Percentiles rank a stretch among this genome's conserved stretches.
phyloP scores from a whole-genome alignment of 2,113 vertebrate genomes.

The Indri indri region DNA sequence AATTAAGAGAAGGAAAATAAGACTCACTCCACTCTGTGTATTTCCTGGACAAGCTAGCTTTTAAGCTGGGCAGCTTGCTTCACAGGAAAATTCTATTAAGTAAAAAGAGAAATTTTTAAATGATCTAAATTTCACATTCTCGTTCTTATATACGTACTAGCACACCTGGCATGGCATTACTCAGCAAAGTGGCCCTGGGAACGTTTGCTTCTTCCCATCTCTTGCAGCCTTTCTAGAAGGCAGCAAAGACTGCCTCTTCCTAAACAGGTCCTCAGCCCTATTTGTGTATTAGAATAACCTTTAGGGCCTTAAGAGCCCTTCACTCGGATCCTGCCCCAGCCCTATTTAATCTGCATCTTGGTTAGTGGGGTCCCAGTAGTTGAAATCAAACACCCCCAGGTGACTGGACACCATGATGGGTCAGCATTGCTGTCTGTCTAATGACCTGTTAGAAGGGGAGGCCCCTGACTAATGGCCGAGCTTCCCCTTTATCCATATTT shows the following conservation, averaged over 20 bases:
- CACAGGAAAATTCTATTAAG: neutral
- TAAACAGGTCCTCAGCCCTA: neutral
- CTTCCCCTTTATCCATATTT: neutral
- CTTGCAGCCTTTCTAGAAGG: neutral
- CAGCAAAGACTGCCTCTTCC: neutral
- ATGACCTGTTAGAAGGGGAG: neutral
- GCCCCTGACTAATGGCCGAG: neutral
- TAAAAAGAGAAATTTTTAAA: neutral
- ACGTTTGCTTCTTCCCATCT: neutral
- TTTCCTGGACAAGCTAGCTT: neutral
- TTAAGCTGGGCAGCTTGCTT: neutral
- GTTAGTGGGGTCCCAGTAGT: neutral
- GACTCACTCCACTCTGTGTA: neutral
- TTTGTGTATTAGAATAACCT: neutral
- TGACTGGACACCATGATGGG: accelerated
- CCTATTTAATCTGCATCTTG: neutral
- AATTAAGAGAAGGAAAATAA: constrained; percentile 45
- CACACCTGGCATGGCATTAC: no score
- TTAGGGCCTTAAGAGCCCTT: neutral
- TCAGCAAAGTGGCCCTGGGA: neutral
- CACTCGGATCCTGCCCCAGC: neutral
- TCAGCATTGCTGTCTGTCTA: neutral
- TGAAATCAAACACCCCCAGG: neutral
- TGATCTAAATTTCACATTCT: neutral
- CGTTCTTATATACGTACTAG: neutral